Percentiles rank a stretch among this genome's conserved stretches.
phyloP scores from a whole-genome alignment of 1,140 invertebrate species.

The Meloidogyne exigua region DNA sequence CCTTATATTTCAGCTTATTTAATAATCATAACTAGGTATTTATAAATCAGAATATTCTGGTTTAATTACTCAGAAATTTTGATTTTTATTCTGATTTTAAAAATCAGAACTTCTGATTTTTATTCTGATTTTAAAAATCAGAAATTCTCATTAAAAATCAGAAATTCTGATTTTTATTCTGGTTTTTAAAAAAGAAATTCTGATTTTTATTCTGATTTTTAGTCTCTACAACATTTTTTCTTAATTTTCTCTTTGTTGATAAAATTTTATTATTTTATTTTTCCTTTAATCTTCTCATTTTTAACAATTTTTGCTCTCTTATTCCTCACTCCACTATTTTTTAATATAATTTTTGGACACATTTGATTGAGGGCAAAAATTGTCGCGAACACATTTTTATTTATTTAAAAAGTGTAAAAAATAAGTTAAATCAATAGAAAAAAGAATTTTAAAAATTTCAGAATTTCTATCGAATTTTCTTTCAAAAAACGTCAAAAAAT shows the following conservation, averaged over 20 bases:
- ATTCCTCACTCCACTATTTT: not conserved
- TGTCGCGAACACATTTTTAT: not conserved
- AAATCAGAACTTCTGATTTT: not conserved
- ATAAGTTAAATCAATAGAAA: not conserved
- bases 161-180: not conserved
- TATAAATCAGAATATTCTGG: not conserved
- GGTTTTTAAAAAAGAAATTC: not conserved
- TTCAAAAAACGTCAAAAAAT: not conserved
- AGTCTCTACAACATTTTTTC: too few species aligned
- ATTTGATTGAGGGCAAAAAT: not conserved
- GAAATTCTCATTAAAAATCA: not conserved
- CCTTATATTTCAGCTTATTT: not conserved
- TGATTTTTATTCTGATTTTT: too few species aligned
- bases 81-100: not conserved
- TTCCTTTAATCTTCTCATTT: not conserved
- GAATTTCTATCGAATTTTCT: too few species aligned
- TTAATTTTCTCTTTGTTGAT: not conserved
- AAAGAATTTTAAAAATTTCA: too few species aligned
- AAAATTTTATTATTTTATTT: not conserved
- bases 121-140: not conserved
- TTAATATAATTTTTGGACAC: not conserved
- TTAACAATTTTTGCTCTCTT: constrained; percentile 1
- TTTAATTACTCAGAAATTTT: too few species aligned
- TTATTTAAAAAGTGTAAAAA: not conserved
- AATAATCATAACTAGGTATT: not conserved